phyloP scores from a whole-genome alignment of 2,113 vertebrate genomes.

The Sprattus sprattus region DNA sequence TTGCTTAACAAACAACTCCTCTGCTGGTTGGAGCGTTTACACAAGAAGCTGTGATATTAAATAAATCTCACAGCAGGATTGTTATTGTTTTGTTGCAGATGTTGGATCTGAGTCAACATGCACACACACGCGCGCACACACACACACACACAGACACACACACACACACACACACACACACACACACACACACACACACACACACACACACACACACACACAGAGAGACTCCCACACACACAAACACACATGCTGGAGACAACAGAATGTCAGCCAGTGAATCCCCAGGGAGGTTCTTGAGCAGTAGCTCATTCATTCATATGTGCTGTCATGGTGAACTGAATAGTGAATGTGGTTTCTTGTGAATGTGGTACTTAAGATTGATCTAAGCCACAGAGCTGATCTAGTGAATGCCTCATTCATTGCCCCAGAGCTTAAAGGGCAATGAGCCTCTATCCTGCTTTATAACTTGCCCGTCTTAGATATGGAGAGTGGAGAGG shows the following conservation, averaged over 20 bases:
- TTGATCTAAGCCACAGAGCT: not conserved
- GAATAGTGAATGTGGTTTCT: not conserved
- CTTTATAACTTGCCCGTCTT: too few relatives aligned
- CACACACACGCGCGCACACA: not conserved
- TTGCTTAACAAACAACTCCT: not conserved
- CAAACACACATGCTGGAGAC: not conserved
- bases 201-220: not conserved
- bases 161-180: not conserved
- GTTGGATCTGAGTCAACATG: not conserved
- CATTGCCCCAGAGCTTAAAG: too few relatives aligned
- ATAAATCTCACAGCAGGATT: not conserved
- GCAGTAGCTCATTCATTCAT: too few relatives aligned
- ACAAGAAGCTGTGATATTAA: not conserved
- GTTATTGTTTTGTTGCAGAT: not conserved
- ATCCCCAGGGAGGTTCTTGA: too few relatives aligned
- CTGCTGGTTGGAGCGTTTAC: not conserved
- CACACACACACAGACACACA: conserved; percentile 1
- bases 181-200: not conserved
- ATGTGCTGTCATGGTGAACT: too few relatives aligned
- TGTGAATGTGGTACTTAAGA: too few relatives aligned
- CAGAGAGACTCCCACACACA: not conserved
- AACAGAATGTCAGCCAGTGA: too few relatives aligned
- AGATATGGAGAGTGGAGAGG: too few relatives aligned
- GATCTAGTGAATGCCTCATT: too few relatives aligned
- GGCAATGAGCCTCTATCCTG: too few relatives aligned